Conservation (phyloP, 2,797 vertebrate species). For the Fundulus diaphanus region DNA sequence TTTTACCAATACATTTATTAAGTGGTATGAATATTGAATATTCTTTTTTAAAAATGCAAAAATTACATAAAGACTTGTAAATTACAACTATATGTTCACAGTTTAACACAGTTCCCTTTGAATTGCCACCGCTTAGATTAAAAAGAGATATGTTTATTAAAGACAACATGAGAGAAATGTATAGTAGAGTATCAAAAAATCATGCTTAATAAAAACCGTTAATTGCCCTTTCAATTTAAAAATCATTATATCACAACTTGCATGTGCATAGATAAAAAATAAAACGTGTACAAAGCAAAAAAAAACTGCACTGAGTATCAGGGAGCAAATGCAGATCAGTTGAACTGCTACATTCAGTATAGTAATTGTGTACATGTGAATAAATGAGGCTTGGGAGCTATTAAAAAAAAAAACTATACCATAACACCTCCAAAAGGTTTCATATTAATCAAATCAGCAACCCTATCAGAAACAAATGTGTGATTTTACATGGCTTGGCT, state of each 20-base stretch:
- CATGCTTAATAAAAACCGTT: constrained; percentile 88
- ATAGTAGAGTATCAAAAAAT: constrained; percentile 83
- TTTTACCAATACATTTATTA: constrained; percentile 88
- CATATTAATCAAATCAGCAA: constrained; percentile 44
- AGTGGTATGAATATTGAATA: constrained; percentile 86
- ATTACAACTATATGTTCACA: constrained; percentile 92
- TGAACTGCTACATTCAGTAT: constrained; percentile 68
- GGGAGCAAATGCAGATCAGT: constrained; percentile 61
- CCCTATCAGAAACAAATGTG: constrained; percentile 20
- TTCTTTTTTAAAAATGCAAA: constrained; percentile 79
- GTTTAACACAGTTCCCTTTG: constrained; percentile 92
- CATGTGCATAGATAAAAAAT: constrained; percentile 85
- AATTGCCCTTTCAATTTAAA: constrained; percentile 88
- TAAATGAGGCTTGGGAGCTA: constrained; percentile 15
- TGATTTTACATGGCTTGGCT: constrained; percentile 44
- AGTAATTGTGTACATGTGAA: constrained; percentile 20
- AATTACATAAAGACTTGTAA: constrained; percentile 81
- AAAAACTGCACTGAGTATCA: constrained; percentile 45
- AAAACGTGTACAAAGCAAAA: constrained; percentile 64
- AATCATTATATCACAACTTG: constrained; percentile 87
- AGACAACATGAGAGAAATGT: constrained; percentile 89
- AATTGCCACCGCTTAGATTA: constrained; percentile 83
- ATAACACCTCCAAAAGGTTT: constrained; percentile 33
- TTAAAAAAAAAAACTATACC: constrained; percentile 25
- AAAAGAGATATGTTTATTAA: constrained; percentile 84